Percentiles rank a stretch among this genome's conserved stretches.
These are phyloP conservation scores for Callocephalon fimbriatum DNA, from an alignment of 2,113 vertebrate species.

Conservation along the genomic window DNA sequence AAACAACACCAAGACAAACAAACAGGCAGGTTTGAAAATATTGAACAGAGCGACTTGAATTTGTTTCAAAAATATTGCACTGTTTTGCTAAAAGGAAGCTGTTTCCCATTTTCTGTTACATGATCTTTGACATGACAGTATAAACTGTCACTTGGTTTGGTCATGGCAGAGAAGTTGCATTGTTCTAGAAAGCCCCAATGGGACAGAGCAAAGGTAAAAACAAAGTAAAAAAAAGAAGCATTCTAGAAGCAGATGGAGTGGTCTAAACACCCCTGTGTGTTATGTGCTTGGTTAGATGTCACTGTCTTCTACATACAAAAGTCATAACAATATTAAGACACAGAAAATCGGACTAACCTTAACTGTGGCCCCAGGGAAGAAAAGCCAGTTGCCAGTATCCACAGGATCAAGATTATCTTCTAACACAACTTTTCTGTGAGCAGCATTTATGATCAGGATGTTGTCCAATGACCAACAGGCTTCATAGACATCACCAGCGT, in stretches of 20 bases:
- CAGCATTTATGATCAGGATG: conserved; percentile 90
- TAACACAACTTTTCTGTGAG: conserved; percentile 87
- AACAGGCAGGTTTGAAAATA: neutral
- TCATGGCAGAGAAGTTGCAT: neutral
- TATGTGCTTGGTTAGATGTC: neutral
- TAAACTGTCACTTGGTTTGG: neutral
- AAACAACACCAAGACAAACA: neutral
- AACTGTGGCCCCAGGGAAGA: conserved; percentile 95
- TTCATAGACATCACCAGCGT: conserved; percentile 89
- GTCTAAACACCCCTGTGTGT: neutral
- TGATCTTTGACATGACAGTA: conserved; percentile 27
- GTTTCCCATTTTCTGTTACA: neutral
- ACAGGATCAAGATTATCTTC: conserved; percentile 94
- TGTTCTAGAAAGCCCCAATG: neutral
- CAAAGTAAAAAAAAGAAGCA: neutral
- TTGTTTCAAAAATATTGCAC: neutral
- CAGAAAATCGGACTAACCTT: conserved; percentile 84
- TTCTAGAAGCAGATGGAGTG: neutral
- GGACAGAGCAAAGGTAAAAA: neutral
- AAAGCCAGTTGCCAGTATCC: conserved; percentile 98
- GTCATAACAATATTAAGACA: neutral
- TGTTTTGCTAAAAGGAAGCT: conserved; percentile 16
- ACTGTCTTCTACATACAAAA: neutral
- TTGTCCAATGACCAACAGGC: conserved; percentile 98
- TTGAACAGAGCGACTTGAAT: neutral